Evolutionary conservation across 2,797 vertebrate genomes (phyloP), one percentile per base, ranked within the genome.

Genomic region (Smutsia temminckii): DNA sequence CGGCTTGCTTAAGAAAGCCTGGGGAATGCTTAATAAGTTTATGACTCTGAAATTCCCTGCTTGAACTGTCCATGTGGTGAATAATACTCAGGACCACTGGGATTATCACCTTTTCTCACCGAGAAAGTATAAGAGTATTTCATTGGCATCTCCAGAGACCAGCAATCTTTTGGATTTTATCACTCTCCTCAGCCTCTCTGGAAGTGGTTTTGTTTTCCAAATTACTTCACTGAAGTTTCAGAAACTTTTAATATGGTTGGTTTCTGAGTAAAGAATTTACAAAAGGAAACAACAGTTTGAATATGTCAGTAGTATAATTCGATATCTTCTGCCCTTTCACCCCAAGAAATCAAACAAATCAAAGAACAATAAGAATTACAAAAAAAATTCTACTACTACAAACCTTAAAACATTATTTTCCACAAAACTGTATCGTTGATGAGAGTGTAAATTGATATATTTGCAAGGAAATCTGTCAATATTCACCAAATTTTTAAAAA

Each of bases 1-100:
- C 77, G 89, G 9, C 49, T 75, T 95, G 20, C 40, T 57, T 53
- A 55, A 57, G 23, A 89, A 90, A 95, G 49, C 11, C 40, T 49
- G 17, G 51, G 37, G 75, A 92, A 92, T 92, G 23, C 34, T 81
- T 89, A 93, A 27, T 72, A 85, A 49, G 20, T 85, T 92, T 91
- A 80, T 93, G 25, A 75, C 64, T 81, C 21, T 72, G 51, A 93
- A 87, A 84, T 77, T 89, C 49, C 23, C 85, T 79, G 34, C 20
- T 93, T 89, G 18, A 89, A 84, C 6, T 71, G 29, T 68, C 53
- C 34, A 78, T 83, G 10, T 55, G 34, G 80, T 80, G 61, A 91
- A 63, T 75, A 87, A 93, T 25, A 57, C 9, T 72, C 32, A 55
- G 68, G 8, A 85, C 12, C 21, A 55, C 37, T 68, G 77, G 66